phyloP scores from a whole-genome alignment of 2,113 vertebrate species.

The Prunella fulvescens region DNA sequence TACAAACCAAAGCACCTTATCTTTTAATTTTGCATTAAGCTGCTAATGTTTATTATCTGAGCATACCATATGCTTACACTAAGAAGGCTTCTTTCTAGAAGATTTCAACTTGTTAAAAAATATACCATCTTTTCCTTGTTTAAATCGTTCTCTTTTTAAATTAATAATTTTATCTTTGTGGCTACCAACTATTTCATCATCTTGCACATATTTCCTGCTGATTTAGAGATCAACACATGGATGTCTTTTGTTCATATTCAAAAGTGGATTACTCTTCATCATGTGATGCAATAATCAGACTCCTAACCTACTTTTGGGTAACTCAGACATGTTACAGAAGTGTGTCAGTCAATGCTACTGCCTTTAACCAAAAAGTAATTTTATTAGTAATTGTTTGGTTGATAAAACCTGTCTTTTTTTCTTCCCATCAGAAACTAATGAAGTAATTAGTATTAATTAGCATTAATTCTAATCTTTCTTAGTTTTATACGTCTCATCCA shows the following conservation, averaged over 20 bases:
- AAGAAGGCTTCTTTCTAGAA: not conserved
- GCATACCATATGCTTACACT: not conserved
- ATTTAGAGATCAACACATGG: not conserved
- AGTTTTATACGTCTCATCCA: not conserved
- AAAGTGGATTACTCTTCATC: not conserved
- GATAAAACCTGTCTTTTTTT: not conserved
- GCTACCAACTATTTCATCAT: not conserved
- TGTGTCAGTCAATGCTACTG: not conserved
- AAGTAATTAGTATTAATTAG: not conserved
- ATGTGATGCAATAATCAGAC: not conserved
- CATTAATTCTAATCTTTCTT: not conserved
- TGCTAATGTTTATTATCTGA: conserved; percentile 22
- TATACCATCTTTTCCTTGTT: not conserved
- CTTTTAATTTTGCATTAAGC: conserved; percentile 36
- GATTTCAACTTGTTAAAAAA: not conserved
- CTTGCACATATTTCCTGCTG: not conserved
- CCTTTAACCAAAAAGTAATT: not conserved
- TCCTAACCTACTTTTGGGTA: not conserved
- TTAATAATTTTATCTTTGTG: not conserved
- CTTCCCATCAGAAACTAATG: not conserved
- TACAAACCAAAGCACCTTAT: not conserved
- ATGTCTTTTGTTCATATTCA: not conserved
- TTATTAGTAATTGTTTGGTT: not conserved
- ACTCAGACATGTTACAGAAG: not conserved
- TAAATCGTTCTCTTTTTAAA: not conserved